phyloP scores from a whole-genome alignment of 2,888 invertebrate species.

The Eilema sororculum region DNA sequence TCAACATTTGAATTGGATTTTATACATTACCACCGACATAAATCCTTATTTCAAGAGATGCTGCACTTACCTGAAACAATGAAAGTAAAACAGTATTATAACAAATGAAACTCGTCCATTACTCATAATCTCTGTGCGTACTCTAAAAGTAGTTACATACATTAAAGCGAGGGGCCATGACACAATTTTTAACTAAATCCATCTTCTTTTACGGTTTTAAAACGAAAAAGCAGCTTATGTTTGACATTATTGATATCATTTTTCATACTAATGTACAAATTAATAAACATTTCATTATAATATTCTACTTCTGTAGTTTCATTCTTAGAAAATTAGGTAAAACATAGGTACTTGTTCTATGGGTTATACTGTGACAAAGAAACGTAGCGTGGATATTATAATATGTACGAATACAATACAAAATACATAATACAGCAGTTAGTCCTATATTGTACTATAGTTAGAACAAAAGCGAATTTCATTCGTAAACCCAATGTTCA shows the following conservation, averaged over 20 bases:
- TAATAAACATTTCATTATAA: neutral
- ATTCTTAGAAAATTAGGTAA: neutral
- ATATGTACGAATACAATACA: neutral
- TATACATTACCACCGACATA: constrained; percentile 29
- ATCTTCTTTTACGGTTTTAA: neutral
- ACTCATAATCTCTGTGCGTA: neutral
- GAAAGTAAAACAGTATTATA: constrained; percentile 16
- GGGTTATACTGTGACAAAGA: neutral
- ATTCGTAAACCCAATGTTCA: constrained; percentile 50
- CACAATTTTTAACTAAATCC: neutral
- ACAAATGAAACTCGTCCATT: neutral
- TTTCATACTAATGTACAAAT: neutral
- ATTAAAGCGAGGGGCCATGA: neutral
- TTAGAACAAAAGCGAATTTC: constrained; percentile 45
- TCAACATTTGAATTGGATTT: constrained; percentile 32
- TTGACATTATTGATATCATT: neutral
- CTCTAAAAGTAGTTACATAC: neutral
- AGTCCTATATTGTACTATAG: constrained; percentile 31
- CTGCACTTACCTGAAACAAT: constrained; percentile 56
- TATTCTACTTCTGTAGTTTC: neutral
- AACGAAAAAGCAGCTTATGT: neutral
- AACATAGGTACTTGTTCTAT: neutral
- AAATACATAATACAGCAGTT: constrained; percentile 21
- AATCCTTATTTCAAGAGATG: constrained; percentile 24
- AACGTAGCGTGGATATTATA: neutral